Conservation (phyloP, 2,888 invertebrate species). For the Dryocosmus kuriphilus region DNA sequence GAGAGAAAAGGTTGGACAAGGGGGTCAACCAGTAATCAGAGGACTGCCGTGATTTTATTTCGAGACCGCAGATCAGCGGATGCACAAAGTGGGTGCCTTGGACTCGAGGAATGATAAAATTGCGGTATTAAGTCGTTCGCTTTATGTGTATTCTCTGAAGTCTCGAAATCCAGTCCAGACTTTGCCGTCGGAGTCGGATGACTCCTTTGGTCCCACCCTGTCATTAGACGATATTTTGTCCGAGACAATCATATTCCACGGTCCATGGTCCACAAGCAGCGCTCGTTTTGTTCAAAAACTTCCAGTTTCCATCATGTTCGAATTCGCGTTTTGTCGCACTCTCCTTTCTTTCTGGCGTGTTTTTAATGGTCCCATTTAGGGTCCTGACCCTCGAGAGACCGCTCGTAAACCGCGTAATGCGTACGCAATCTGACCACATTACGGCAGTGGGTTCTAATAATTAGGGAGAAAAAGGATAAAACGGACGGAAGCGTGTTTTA, state of each 20-base stretch:
- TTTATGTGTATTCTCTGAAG: slow-evolving; percentile 78
- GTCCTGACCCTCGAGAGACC: slow-evolving; percentile 5
- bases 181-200: slow-evolving; percentile 52
- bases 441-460: slow-evolving; percentile 43
- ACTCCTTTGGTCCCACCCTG: slow-evolving; percentile 68
- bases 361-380: slow-evolving; percentile 56
- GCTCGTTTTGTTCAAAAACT: slow-evolving; percentile 64
- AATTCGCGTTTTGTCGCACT: slow-evolving; percentile 55
- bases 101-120: slow-evolving; percentile 76
- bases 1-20: slow-evolving; percentile 54
- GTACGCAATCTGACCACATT: slow-evolving; percentile 41
- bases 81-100: slow-evolving; percentile 58
- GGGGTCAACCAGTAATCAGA: slow-evolving; percentile 67
- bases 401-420: slow-evolving; percentile 51
- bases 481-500: background rate
- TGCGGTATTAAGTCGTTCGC: slow-evolving; percentile 77
- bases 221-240: slow-evolving; percentile 75
- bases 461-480: slow-evolving; percentile 40
- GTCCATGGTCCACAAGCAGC: slow-evolving; percentile 58
- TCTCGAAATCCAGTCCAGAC: slow-evolving; percentile 67
- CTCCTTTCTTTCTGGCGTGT: slow-evolving; percentile 49
- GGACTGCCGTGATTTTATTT: slow-evolving; percentile 76
- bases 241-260: slow-evolving; percentile 73
- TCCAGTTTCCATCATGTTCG: slow-evolving; percentile 58
- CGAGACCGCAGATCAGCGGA: slow-evolving; percentile 73